Base-by-base conservation (phyloP, 1,140 invertebrate species). In the Musca vetustissima region DNA sequence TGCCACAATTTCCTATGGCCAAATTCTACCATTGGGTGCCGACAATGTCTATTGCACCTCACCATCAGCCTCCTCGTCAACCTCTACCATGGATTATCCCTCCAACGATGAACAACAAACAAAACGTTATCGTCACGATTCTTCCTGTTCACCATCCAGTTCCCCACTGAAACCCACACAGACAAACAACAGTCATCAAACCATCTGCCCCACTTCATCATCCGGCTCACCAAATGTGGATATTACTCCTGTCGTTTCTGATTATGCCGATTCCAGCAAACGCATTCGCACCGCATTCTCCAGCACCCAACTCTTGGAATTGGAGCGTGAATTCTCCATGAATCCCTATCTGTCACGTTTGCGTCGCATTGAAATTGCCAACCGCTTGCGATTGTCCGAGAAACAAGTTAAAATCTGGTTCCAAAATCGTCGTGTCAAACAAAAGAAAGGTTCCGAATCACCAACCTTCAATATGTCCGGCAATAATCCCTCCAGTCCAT, bases 381-480 rank as follows among this genome's bases (percentile, higher is more conserved):
- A 93, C 7, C 89, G 92, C 72, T 83, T 97, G 64, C 88, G 91
- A 22, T 82, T 98, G 1, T 95, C 93, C 0, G 95, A 97, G 83
- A 98, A 97, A 80, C 95, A 97, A 84, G 94, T 97, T 49, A 97
- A 95, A 83, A 97, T 97, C 66, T 97, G 95, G 95, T 83, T 97
- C 78, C 94, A 97, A 81, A 96, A 96, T 78, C 86, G 91, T 14
- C 86, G 95, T 4, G 95, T 97, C 3, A 97, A 97, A 78, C 89
- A 94, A 80, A 96, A 97, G 86, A 96, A 96, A 76, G 92, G 91
- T 74, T 78, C 80, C 14, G 80, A 82, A 55, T 81, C 77, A 50
- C 77, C 80, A 36, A 82, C 79, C 3, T 81, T 79, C 36, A 80
- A 77, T 64, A 52, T 78, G 15, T 75, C 76, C 2, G 69, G 68